Evolutionary conservation across 2,888 invertebrate species (phyloP).

Genomic region (Zeuzera pyrina): DNA sequence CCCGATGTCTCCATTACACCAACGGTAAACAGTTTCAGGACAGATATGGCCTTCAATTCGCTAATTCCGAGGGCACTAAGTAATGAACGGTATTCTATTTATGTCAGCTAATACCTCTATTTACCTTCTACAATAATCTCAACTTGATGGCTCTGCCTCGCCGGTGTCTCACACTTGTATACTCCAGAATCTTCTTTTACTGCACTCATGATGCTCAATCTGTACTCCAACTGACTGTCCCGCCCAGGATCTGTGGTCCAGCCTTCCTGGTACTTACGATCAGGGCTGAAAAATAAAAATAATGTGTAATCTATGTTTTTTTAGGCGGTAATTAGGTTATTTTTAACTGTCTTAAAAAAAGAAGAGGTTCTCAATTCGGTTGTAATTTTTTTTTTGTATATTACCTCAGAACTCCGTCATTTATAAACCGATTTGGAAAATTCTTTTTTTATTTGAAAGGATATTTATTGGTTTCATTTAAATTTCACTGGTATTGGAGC

Average conservation of each 20-base stretch:
- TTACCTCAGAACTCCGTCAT: no score
- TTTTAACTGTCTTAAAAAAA: no score
- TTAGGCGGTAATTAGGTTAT: no score
- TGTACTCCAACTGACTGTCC: constrained; percentile 84
- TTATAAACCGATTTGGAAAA: no score
- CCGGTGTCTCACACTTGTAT: constrained; percentile 89
- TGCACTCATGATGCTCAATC: constrained; percentile 86
- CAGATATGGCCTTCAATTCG: not conserved
- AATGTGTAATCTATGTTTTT: no score
- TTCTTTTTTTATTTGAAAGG: no score
- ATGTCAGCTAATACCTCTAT: constrained; percentile 1
- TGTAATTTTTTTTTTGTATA: no score
- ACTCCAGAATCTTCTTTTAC: constrained; percentile 87
- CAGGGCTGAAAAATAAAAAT: constrained; percentile 31
- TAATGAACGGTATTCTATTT: not conserved
- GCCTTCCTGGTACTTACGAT: constrained; percentile 76
- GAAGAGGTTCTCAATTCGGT: no score
- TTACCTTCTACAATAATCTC: constrained; percentile 85
- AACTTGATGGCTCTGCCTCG: constrained; percentile 84
- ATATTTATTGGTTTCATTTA: no score
- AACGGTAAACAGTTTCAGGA: not conserved
- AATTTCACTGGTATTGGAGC: no score
- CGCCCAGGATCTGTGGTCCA: constrained; percentile 88
- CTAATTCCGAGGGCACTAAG: no score
- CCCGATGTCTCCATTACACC: no score